Percentiles rank a stretch among this genome's conserved stretches.
Evolutionary conservation across 2,113 vertebrate species (phyloP).

Genomic region (Anarrhichthys ocellatus): DNA sequence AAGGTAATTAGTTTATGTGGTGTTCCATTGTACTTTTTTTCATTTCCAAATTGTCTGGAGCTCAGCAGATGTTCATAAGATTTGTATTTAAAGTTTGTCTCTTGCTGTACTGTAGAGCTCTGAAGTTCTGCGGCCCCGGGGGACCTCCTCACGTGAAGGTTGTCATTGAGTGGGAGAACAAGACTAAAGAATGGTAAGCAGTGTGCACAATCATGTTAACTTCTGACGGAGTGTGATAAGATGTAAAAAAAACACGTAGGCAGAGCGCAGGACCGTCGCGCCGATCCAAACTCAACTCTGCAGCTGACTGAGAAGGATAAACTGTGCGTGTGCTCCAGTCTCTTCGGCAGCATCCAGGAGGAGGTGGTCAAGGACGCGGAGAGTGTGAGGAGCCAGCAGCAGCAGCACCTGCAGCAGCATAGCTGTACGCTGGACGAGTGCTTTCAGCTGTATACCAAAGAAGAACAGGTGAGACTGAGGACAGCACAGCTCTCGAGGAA

Average conservation of each 20-base stretch:
- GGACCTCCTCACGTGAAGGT: constrained; percentile 90
- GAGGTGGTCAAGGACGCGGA: constrained; percentile 91
- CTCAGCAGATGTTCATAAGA: neutral
- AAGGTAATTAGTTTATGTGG: neutral
- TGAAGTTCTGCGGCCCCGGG: constrained; percentile 85
- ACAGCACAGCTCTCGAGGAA: neutral
- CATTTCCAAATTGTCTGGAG: neutral
- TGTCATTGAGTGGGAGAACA: constrained; percentile 89
- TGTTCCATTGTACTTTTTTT: neutral
- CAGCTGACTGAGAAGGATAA: neutral
- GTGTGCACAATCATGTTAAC: neutral
- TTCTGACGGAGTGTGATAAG: neutral
- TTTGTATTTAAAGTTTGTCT: neutral
- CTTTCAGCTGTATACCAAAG: constrained; percentile 98
- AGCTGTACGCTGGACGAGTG: constrained; percentile 94
- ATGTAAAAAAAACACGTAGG: neutral
- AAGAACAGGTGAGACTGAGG: constrained; percentile 89
- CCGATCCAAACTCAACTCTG: neutral
- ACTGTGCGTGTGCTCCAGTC: constrained; percentile 79
- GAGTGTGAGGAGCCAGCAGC: constrained; percentile 91
- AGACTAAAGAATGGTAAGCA: constrained; percentile 82
- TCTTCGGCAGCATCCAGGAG: constrained; percentile 93
- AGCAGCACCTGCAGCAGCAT: constrained; percentile 91
- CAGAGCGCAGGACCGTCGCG: neutral
- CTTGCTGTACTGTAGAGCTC: constrained; percentile 78